Evolutionary conservation across 2,113 vertebrate species (phyloP).

Genomic region (Apodemus speciosus): DNA sequence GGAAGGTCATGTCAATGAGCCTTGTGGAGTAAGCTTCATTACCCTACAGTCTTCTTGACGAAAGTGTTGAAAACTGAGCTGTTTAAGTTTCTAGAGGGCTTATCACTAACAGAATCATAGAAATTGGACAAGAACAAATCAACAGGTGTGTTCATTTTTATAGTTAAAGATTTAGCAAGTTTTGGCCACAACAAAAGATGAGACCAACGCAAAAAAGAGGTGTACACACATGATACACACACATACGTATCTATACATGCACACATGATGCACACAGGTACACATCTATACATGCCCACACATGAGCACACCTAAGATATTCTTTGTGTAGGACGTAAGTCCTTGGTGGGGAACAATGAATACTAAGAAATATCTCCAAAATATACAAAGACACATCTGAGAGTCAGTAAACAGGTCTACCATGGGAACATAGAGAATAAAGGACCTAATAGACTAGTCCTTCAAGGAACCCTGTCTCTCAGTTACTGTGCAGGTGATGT

Average conservation of each 20-base stretch:
- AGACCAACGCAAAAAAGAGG: conserved; percentile 23
- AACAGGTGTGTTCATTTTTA: background rate
- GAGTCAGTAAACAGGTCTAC: background rate
- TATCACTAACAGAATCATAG: background rate
- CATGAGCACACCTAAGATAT: background rate
- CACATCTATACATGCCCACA: background rate
- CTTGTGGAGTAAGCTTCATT: background rate
- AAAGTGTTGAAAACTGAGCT: background rate
- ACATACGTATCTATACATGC: too few relatives aligned
- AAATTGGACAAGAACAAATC: background rate
- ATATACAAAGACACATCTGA: background rate
- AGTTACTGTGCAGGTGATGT: background rate
- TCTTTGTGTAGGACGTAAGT: background rate
- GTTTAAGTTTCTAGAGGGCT: background rate
- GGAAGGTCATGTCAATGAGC: background rate
- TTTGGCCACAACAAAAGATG: background rate
- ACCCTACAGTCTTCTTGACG: background rate
- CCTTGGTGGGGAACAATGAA: background rate
- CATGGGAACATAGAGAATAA: background rate
- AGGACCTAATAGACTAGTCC: background rate
- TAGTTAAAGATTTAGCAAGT: background rate
- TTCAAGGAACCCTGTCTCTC: background rate
- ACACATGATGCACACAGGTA: too few relatives aligned
- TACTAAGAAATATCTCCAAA: background rate
- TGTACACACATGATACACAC: accelerated